phyloP scores from a whole-genome alignment of 2,797 vertebrate genomes.

The Micrastur ruficollis region DNA sequence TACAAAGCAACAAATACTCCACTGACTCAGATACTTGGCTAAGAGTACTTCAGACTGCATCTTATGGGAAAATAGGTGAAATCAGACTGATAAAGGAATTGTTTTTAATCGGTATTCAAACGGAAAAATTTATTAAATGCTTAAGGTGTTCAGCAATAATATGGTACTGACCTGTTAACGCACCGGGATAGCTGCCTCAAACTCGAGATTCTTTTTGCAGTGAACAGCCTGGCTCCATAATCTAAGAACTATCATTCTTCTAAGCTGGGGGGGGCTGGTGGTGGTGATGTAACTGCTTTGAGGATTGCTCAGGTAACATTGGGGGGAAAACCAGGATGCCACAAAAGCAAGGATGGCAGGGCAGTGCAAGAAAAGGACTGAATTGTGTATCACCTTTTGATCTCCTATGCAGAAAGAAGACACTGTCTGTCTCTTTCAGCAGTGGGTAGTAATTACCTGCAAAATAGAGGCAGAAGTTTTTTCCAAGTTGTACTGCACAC shows the following conservation, averaged over 20 bases:
- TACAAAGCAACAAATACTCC: neutral
- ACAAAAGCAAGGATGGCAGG: neutral
- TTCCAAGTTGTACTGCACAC: neutral
- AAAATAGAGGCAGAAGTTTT: conserved; percentile 47
- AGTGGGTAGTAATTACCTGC: neutral
- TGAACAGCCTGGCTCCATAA: neutral
- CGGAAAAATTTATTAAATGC: neutral
- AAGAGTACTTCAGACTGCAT: neutral
- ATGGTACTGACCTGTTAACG: neutral
- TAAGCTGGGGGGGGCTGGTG: too few species aligned
- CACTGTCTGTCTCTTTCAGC: neutral
- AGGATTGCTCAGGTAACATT: neutral
- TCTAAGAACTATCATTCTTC: neutral
- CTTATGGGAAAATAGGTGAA: neutral
- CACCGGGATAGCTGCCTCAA: neutral
- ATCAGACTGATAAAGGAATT: neutral
- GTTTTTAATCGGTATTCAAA: neutral
- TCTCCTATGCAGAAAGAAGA: neutral
- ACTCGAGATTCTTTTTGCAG: neutral
- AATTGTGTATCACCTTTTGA: neutral
- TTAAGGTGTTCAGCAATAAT: neutral
- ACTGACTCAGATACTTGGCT: neutral
- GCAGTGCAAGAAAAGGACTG: neutral
- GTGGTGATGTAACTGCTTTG: neutral
- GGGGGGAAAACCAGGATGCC: neutral